Percentiles rank a stretch among this genome's conserved stretches.
Evolutionary conservation across 2,797 vertebrate species (phyloP).

Genomic region (Macropus fuliginosus): DNA sequence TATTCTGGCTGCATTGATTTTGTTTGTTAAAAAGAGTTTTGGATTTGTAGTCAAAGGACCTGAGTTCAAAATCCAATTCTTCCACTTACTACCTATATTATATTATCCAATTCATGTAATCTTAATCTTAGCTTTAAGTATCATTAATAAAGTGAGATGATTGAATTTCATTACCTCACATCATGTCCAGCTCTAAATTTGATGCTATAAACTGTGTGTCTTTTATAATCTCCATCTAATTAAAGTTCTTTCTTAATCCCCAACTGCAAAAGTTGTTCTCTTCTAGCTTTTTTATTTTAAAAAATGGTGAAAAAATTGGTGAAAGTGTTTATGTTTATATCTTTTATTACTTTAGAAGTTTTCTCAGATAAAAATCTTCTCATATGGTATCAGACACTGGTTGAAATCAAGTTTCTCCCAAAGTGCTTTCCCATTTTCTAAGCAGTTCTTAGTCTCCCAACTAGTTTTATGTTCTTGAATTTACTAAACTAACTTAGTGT

Average conservation of each 20-base stretch:
- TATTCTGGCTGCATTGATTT: background rate
- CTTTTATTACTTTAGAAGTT: background rate
- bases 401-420: background rate
- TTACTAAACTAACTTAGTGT: background rate
- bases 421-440: background rate
- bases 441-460: background rate
- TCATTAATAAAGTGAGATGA: background rate
- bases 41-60: slow-evolving; percentile 12
- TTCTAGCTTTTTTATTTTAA: background rate
- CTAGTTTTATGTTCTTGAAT: background rate
- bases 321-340: background rate
- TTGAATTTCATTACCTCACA: background rate
- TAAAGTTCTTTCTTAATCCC: background rate
- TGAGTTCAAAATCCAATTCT: slow-evolving; percentile 18
- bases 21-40: slow-evolving; percentile 18
- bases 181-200: background rate
- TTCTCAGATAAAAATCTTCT: background rate
- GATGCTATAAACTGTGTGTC: background rate
- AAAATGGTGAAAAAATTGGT: background rate
- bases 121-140: background rate
- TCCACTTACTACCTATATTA: background rate
- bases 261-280: background rate
- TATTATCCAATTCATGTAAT: background rate
- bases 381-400: background rate
- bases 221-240: background rate